phyloP scores from a whole-genome alignment of 2,113 vertebrate species.

The Uropsilus gracilis region DNA sequence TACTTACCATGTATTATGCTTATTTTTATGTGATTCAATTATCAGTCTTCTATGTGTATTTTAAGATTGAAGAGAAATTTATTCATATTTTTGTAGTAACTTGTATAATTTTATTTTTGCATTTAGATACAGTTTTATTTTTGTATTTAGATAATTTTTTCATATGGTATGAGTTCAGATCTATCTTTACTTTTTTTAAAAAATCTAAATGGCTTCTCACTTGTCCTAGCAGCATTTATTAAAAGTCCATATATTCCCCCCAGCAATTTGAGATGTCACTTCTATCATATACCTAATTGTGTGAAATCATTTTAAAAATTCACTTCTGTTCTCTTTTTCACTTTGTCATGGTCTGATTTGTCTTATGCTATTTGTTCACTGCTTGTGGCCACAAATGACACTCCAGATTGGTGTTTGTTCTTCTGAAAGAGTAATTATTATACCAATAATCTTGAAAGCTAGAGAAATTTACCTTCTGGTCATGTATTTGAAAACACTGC shows the following conservation, averaged over 20 bases:
- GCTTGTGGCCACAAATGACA: background rate
- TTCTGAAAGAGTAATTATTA: constrained; percentile 59
- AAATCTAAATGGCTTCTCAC: background rate
- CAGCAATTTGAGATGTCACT: background rate
- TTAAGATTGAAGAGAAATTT: constrained; percentile 25
- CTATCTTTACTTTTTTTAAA: background rate
- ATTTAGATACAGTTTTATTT: background rate
- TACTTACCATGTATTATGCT: background rate
- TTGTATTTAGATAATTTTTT: constrained; percentile 25
- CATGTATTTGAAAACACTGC: constrained; percentile 34
- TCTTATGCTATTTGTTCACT: background rate
- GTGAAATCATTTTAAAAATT: background rate
- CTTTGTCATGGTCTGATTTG: background rate
- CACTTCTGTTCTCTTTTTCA: background rate
- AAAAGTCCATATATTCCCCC: background rate
- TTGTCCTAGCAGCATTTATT: constrained; percentile 16
- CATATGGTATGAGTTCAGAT: background rate
- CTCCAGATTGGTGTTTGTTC: constrained; percentile 35
- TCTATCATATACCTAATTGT: background rate
- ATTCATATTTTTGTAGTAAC: background rate
- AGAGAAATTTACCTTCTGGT: constrained; percentile 60
- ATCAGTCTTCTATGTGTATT: background rate
- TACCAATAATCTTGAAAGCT: constrained; percentile 49
- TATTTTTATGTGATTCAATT: constrained; percentile 24
- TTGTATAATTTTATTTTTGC: constrained; percentile 3